Base-by-base conservation (phyloP, 2,797 vertebrate genomes). In the Acestrorhynchus altus region DNA sequence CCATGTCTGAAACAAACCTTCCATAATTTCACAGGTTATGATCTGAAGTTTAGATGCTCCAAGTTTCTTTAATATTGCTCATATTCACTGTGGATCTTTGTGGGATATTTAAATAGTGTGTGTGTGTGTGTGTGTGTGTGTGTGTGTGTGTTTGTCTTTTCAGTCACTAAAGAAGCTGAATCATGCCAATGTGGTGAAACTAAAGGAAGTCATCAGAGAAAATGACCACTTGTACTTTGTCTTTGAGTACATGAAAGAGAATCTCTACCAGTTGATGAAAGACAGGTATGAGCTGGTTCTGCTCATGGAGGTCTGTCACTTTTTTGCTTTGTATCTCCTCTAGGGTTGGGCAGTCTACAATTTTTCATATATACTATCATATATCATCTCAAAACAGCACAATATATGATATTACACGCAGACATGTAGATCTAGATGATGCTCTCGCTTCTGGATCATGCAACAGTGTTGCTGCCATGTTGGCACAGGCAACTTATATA, bases 231-330 rank as follows among this genome's bases (percentile, higher is more conserved):
- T 99, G 80, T 99, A 98, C 92, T 99, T 99, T 91, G 93, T 99
- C 71, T 99, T 99, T 91, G 98, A 99, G 85, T 99, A 99, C 86
- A 99, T 99, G 98, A 99, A 99, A 90, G 97, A 99, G 89, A 99
- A 99, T 80, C 96, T 99, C 57, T 99, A 99, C 88, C 97, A 99
- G 86, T 93, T 99, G 66, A 99, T 99, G 98, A 99, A 98, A 88
- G 96, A 98, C 90, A 96, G 98, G 98, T 99, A 93, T 80, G 89
- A 63, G 22, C 12, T 73, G 5, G 35, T 56, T 42, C 13, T 76
- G 2, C 16, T 44, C 15, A 75, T 24, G 5, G 31, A 35, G 31
- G 6, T 35, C 31, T 35, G 31, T 35, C 31, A n/a, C n/a, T 35
- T 35, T 35, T 35, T 2, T 2, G 31, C 6, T 35, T 35, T 35